Evolutionary conservation across 2,797 vertebrate genomes (phyloP).

Genomic region (Botia almorhae): DNA sequence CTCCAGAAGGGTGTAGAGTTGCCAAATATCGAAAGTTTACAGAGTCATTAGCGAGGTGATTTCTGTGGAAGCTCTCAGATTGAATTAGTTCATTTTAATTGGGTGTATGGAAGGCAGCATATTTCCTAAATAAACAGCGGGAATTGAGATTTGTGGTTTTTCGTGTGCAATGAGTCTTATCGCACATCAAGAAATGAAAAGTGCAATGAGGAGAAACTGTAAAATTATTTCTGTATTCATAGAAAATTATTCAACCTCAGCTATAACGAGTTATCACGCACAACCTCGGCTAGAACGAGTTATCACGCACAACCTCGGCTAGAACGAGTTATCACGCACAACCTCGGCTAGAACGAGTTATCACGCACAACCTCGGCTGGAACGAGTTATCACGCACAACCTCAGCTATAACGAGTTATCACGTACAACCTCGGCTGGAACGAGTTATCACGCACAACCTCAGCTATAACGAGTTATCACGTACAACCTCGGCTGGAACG

Average conservation of each 20-base stretch:
- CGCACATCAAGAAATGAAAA: constrained; percentile 36
- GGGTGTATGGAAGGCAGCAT: constrained; percentile 27
- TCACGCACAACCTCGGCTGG: too few species aligned
- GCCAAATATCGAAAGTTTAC: constrained; percentile 20
- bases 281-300: constrained; percentile 16
- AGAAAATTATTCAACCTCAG: constrained; percentile 26
- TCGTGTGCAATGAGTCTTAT: constrained; percentile 46
- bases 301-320: background rate
- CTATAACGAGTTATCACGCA: constrained; percentile 7
- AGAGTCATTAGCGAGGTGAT: constrained; percentile 19
- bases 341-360: too few species aligned
- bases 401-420: too few species aligned
- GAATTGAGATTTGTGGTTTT: constrained; percentile 34
- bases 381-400: too few species aligned
- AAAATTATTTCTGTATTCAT: constrained; percentile 34
- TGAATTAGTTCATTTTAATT: constrained; percentile 49
- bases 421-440: too few species aligned
- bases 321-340: too few species aligned
- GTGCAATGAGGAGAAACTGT: constrained; percentile 32
- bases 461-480: too few species aligned
- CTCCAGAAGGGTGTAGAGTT: background rate
- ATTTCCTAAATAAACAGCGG: constrained; percentile 44
- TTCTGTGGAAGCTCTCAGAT: constrained; percentile 12
- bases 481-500: too few species aligned
- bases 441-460: too few species aligned